Percentiles rank a stretch among this genome's conserved stretches.
Conservation (phyloP, 2,797 vertebrate genomes). For the Ibycter americanus region DNA sequence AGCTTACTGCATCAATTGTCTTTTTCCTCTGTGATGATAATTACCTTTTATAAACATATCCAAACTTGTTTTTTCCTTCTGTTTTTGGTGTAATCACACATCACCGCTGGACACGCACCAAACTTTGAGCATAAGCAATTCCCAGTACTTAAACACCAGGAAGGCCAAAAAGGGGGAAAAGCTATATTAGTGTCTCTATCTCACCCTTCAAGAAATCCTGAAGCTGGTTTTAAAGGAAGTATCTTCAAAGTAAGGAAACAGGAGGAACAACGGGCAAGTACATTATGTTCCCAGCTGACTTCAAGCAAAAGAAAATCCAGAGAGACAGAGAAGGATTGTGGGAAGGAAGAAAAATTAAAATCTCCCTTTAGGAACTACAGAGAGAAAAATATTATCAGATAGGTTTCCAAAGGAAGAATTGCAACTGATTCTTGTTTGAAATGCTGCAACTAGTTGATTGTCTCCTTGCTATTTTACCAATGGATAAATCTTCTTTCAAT, state of each 20-base stretch:
- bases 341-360: neutral
- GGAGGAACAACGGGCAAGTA: conserved; percentile 18
- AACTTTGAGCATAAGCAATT: neutral
- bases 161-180: conserved; percentile 10
- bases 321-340: neutral
- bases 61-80: conserved; percentile 61
- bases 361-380: neutral
- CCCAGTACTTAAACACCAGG: conserved; percentile 13
- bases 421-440: neutral
- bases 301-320: conserved; percentile 1
- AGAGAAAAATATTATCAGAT: neutral
- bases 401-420: neutral
- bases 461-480: neutral
- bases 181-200: conserved; percentile 30
- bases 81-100: conserved; percentile 6
- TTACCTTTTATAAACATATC: conserved; percentile 45
- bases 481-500: neutral
- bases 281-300: conserved; percentile 32
- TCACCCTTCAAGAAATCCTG: conserved; percentile 65
- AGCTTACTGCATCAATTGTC: conserved; percentile 37
- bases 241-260: conserved; percentile 61
- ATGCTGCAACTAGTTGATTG: neutral
- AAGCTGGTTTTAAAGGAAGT: conserved; percentile 48
- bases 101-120: neutral
- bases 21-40: neutral